Evolutionary conservation across 2,113 vertebrate species (phyloP).

Genomic region (Macheiramphus alcinus): DNA sequence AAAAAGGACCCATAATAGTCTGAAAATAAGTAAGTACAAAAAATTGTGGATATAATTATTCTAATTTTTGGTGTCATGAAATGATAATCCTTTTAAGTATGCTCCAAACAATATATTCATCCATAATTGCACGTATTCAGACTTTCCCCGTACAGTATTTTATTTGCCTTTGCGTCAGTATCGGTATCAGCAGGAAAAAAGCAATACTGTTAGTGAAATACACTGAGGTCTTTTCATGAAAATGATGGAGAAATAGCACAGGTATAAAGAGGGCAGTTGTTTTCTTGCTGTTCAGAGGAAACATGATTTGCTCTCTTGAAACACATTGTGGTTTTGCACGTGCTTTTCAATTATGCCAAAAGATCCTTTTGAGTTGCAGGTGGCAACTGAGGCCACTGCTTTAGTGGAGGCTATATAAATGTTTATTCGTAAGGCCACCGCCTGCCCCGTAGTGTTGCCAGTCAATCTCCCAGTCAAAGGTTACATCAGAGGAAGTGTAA

Average conservation of each 20-base stretch:
- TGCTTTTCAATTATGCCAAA: not conserved
- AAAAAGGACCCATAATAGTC: not conserved
- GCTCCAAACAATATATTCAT: not conserved
- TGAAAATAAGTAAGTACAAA: not conserved
- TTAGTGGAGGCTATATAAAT: rapidly evolving
- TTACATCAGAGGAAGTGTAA: not conserved
- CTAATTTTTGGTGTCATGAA: not conserved
- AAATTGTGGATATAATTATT: not conserved
- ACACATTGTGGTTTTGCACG: rapidly evolving
- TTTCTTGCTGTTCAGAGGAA: not conserved
- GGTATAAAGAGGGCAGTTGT: not conserved
- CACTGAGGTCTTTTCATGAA: rapidly evolving
- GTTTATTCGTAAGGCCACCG: not conserved
- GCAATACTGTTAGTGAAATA: not conserved
- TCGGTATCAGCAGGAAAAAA: not conserved
- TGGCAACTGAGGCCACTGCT: rapidly evolving
- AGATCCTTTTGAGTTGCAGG: not conserved
- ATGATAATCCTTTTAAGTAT: not conserved
- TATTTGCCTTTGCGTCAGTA: not conserved
- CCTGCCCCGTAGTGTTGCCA: rapidly evolving
- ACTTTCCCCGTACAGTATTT: not conserved
- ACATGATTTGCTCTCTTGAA: not conserved
- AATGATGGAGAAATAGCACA: not conserved
- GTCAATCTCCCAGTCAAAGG: not conserved
- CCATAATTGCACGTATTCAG: not conserved